Base-by-base conservation (phyloP, 30 jellyfish, hydroid and myxozoan species). In the Cassiopea andromeda region DNA sequence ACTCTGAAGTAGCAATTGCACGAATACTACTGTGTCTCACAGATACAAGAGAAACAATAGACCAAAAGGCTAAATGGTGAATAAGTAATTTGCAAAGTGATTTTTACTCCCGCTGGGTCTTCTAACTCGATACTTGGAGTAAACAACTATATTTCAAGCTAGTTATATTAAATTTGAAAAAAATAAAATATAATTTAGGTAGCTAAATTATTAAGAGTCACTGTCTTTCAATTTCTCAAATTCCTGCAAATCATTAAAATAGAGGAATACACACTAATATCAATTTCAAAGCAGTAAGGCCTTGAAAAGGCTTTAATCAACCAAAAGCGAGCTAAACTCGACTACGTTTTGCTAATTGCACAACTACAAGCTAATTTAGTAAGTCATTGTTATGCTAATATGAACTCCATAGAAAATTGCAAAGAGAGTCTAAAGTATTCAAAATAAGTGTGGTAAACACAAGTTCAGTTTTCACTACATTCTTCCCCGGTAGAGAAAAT, bases 171-270 rank as follows among this genome's bases (percentile, higher is more conserved):
- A 68, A 68, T 17, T 4, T 5, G 15, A 68, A 4, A 68, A 14
- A 68, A 68, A 68, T 4, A 68, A 68, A 68, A 68, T 5, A 3
- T 54, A 54, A 54, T 54, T 54, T 54, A 68, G 47, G 47, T 17
- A 14, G 47, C 6, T 17, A 68, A 18, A 14, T 17, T 43, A 43
- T 17, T 43, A 68, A 68, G 47, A 68, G 77, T 17, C 77, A 68
- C 47, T 7, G n/a, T 68, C 47, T 68, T 5, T 17, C 60, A 38
- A 15, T 15, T 46, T 46, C 60, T 19, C 57, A 73, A 73, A 17
- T 16, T 73, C 83, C 38, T 73, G 43, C 83, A 73, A 14, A 46
- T 73, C 83, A 73, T 73, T 46, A 46, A 73, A 73, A 17, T 73
- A 73, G 48, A 19, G 45, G 60, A 19, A 73, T 73, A 10, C 83